Evolutionary conservation across 23 tunicate genomes (phyloP), one percentile per base, ranked within the genome.

Genomic region (Styela clava): DNA sequence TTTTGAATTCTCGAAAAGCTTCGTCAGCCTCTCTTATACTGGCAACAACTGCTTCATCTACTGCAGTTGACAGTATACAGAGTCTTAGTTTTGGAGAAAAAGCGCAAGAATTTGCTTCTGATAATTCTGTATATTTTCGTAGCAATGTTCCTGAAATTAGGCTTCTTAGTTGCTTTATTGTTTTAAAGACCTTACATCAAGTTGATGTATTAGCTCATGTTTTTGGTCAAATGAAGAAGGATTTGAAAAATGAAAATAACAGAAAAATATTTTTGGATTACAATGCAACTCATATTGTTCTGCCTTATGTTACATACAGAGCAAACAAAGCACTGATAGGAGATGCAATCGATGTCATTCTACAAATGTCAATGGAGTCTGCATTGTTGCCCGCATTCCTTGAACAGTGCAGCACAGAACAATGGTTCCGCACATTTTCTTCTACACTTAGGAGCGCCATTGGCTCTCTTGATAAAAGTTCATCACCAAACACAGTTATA

Each of bases 361-460:
- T 92, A n/a, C 97, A 92, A 52, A 86, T 92, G 97, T 77, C 91
- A 1, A 83, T 87, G 79, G 91, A 92, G 69, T 92, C 97, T 36
- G 87, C 34, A 1, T 68, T 82, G 19, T 63, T 91, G 7, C 80
- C 97, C 0, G 65, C 78, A 16, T 91, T 85, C 52, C 81, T 91
- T 3, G 87, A 86, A 52, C 83, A 56, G 33, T 86, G 90, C 35
- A 86, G 90, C 84, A 82, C 82, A 24, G 97, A 91, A 34, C 24
- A 69, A 34, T 91, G 97, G 97, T 91, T 91, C 62, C 83, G 89
- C 0, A 84, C 97, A 5, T 78, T 86, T 34, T 78, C 97, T 0
- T 86, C 97, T 1, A 85, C 84, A 16, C 3, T 91, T 26, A 33
- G 97, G 44, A 51, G 78, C 29, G 30, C 52, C 16, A 71, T 25